Evolutionary conservation across 92 coral and sea anemone genomes (phyloP), one percentile per base, ranked within the genome.

Genomic region (Ricordea florida): DNA sequence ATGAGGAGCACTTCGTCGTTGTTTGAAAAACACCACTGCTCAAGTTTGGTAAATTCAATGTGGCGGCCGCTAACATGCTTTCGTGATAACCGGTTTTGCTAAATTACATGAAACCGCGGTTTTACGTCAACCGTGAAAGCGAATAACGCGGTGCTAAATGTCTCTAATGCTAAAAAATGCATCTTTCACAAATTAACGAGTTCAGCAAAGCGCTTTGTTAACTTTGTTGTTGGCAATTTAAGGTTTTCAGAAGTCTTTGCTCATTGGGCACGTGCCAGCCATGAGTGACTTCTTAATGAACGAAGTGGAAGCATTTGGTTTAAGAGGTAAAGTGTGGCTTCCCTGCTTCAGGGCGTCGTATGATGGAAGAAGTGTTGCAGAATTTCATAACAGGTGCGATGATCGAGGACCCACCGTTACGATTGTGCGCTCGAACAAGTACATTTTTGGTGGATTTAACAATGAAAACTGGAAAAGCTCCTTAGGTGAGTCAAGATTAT

Each of bases 401-500:
- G 67, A 32, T 8, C 18, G 35, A 59, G 30, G 17, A 37, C 1
- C 0, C 14, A 60, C 67, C 14, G 33, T 60, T 0, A 60, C 67
- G 14, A 60, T 60, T 10, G 67, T 60, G 33, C 41, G 67, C 0
- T 13, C 18, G 3, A 32, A 37, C 10, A 60, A 60, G 31, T 37
- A 21, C 23, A 60, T 60, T 32, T 60, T 60, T 22, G 67, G 67
- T 3, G 67, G 67, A 60, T 60, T 35, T 25, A 60, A 45, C 7
- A 33, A 60, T 0, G 23, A 20, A 5, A 33, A 14, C 47, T 60
- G 67, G 67, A 14, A 13, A 20, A 20, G 20, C 29, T 36, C 29
- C 23, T 32, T 22, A 21, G 47, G 47, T 35, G 35, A 60, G 47
- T n/a, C n/a, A n/a, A n/a, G n/a, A n/a, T n/a, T n/a, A n/a, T n/a